These are phyloP conservation scores for Amyelois transitella DNA, from an alignment of 1,140 invertebrate species.

Conservation along the genomic window DNA sequence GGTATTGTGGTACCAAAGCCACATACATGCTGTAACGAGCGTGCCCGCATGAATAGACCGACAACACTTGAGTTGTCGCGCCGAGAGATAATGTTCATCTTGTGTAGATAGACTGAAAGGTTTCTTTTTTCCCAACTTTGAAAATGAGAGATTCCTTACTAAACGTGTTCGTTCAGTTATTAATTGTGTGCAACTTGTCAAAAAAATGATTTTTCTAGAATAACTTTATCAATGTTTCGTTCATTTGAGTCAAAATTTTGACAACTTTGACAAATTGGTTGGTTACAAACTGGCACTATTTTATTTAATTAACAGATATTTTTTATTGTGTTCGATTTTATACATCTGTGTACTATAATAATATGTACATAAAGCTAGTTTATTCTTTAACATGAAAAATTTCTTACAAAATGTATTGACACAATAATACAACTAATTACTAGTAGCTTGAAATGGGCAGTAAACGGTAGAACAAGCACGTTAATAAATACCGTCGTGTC, in stretches of 20 bases:
- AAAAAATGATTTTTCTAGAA: too few relatives aligned
- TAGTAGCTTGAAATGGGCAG: background rate
- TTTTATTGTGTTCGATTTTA: too few relatives aligned
- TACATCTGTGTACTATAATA: too few relatives aligned
- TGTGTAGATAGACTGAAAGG: background rate
- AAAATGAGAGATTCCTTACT: too few relatives aligned
- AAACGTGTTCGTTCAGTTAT: too few relatives aligned
- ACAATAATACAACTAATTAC: background rate
- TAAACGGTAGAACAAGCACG: background rate
- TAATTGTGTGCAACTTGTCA: too few relatives aligned
- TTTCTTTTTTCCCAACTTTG: background rate
- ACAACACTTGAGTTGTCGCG: background rate
- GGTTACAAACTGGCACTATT: too few relatives aligned
- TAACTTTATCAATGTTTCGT: too few relatives aligned
- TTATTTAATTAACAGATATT: too few relatives aligned
- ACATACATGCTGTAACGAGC: background rate
- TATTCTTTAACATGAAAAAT: background rate
- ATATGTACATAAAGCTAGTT: too few relatives aligned
- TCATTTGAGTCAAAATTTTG: too few relatives aligned
- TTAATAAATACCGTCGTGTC: constrained; percentile 30
- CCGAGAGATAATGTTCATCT: background rate
- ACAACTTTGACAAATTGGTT: too few relatives aligned
- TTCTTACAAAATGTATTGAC: background rate
- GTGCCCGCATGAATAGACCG: background rate
- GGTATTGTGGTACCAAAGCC: background rate